phyloP scores from a whole-genome alignment of 1,140 invertebrate genomes.

The Eciton burchellii region DNA sequence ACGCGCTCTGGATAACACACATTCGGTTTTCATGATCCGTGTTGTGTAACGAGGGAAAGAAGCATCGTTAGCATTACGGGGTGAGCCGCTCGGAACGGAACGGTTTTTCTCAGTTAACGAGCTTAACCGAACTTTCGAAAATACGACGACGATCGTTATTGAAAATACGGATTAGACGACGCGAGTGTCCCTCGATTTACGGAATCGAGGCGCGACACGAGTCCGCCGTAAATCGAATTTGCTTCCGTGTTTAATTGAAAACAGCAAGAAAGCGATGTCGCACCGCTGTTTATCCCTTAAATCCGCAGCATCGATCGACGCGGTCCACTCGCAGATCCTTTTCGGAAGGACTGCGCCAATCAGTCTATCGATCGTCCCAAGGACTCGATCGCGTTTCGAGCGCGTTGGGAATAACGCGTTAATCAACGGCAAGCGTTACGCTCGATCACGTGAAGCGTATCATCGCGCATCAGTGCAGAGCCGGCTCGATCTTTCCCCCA shows the following conservation, averaged over 20 bases:
- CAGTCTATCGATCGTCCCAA: too few relatives aligned
- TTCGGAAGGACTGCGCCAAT: background rate
- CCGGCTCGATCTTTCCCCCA: too few relatives aligned
- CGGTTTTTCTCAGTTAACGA: slow-evolving; percentile 27
- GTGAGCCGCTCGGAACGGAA: slow-evolving; percentile 44
- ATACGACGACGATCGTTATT: background rate
- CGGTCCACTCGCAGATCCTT: background rate
- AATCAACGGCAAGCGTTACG: background rate
- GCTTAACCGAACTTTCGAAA: slow-evolving; percentile 32
- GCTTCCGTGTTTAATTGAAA: slow-evolving; percentile 40
- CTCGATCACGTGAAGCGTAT: background rate
- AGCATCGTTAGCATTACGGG: background rate
- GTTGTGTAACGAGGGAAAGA: slow-evolving; percentile 39
- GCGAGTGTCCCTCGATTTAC: slow-evolving; percentile 37
- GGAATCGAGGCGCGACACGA: background rate
- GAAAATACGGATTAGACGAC: slow-evolving; percentile 44
- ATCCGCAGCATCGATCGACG: background rate
- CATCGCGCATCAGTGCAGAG: background rate
- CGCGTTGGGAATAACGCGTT: too few relatives aligned
- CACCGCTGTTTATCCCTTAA: background rate
- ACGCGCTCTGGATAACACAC: slow-evolving; percentile 37
- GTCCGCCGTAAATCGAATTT: background rate
- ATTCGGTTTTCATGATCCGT: slow-evolving; percentile 32
- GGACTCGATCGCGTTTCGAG: too few relatives aligned
- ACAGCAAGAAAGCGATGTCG: background rate